Evolutionary conservation across 2,113 vertebrate species (phyloP), one percentile per base, ranked within the genome.

Genomic region (Dascyllus trimaculatus): DNA sequence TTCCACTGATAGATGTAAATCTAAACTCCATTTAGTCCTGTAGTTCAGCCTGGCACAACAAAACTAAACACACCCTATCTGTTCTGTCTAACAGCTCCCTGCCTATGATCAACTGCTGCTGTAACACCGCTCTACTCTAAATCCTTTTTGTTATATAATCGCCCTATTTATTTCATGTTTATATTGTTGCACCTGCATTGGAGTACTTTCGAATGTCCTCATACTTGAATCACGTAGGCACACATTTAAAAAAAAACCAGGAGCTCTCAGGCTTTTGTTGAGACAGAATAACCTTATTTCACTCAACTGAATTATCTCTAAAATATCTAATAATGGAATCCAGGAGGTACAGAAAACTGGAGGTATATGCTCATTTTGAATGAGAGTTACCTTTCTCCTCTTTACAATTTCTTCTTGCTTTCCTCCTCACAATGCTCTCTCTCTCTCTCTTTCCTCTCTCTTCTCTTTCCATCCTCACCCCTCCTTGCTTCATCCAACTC

Each of bases 271-370:
- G 54, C 81, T 82, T 84, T 88, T 71, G 77, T 88, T 70, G 70
- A 69, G 43, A 51, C 61, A 67, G 69, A 85, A 88, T 88, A 89
- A 75, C 86, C 85, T 89, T 71, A 83, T 89, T 92, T 89, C 78
- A 85, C 80, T 90, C 72, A 84, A 90, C 67, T 66, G 77, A 90
- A 85, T 91, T 81, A 91, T 90, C 77, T 89, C 85, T 74, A 87
- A 89, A 88, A 92, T 81, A 90, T 91, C 86, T 84, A 89, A 91
- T 88, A 88, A 86, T 86, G 80, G 85, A 91, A 90, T 84, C 85
- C 75, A 78, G 75, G 56, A 75, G 60, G 71, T 75, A 91, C 74
- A 79, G 87, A 85, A 89, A 73, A 78, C 71, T 81, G 59, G 58
- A 77, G 82, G 80, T 84, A 81, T 83, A 80, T 14, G 75, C 76